Percentiles rank a stretch among this genome's conserved stretches.
Evolutionary conservation across 2,797 vertebrate species (phyloP).

Genomic region (Enteromius treurensis): DNA sequence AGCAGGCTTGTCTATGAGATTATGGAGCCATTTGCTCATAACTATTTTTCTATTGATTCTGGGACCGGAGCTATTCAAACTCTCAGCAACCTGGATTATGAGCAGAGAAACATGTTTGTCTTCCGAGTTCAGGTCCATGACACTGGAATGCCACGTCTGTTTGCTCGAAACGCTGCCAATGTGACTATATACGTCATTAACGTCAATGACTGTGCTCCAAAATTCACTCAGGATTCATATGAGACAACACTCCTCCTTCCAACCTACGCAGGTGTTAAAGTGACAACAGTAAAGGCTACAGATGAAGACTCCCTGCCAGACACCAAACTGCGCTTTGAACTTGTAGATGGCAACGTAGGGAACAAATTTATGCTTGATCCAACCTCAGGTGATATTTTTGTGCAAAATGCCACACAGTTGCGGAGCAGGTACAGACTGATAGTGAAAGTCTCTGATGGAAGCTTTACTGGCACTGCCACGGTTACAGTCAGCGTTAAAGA

Average conservation of each 20-base stretch:
- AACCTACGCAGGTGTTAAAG: conserved; percentile 81
- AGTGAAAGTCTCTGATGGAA: conserved; percentile 82
- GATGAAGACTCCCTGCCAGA: conserved; percentile 81
- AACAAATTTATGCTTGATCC: conserved; percentile 81
- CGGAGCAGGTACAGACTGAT: conserved; percentile 82
- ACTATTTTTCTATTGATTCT: conserved; percentile 84
- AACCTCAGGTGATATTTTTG: conserved; percentile 75
- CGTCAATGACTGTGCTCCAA: conserved; percentile 84
- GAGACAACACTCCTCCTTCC: conserved; percentile 81
- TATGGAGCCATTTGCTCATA: conserved; percentile 79
- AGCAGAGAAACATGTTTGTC: conserved; percentile 78
- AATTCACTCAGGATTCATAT: conserved; percentile 78
- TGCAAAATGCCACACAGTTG: conserved; percentile 82
- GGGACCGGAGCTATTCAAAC: conserved; percentile 85
- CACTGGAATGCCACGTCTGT: conserved; percentile 77
- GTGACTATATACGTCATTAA: conserved; percentile 83
- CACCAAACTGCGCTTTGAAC: conserved; percentile 80
- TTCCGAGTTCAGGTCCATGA: conserved; percentile 87
- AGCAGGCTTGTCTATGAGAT: conserved; percentile 85
- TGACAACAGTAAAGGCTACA: conserved; percentile 79
- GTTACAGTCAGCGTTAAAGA: conserved; percentile 83
- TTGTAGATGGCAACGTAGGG: conserved; percentile 85
- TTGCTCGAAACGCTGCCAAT: conserved; percentile 79
- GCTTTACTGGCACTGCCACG: conserved; percentile 74
- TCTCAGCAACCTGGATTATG: conserved; percentile 80